A percentile compares a stretch with the other conserved stretches of the same genome.
Conservation (phyloP, 2,888 invertebrate species). For the Euzetes globulus region DNA sequence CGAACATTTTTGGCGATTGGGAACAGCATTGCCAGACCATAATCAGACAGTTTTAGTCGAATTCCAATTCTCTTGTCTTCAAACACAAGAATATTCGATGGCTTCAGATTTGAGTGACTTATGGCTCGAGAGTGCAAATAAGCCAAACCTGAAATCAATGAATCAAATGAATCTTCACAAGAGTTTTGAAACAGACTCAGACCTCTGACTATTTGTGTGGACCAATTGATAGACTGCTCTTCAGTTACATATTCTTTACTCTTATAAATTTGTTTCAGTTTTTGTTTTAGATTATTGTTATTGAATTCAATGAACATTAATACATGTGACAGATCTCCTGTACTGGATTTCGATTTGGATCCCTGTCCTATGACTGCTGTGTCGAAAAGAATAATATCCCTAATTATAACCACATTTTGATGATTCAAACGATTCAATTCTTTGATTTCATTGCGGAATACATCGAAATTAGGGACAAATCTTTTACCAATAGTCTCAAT, state of each 20-base stretch:
- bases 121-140: neutral
- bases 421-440: neutral
- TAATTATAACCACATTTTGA: neutral
- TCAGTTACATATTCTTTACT: neutral
- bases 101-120: neutral
- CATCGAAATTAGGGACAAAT: neutral
- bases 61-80: neutral
- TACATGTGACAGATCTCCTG: neutral
- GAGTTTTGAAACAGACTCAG: no score
- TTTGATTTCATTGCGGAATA: neutral
- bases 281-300: neutral
- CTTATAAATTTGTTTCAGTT: neutral
- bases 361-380: no score
- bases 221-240: neutral
- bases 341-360: no score
- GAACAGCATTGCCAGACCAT: conserved; percentile 4
- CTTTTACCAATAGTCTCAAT: neutral
- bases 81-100: neutral
- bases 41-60: neutral
- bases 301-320: neutral
- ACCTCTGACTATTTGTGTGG: neutral
- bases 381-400: neutral
- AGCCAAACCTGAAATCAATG: neutral
- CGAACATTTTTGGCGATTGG: neutral
- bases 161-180: neutral